These are phyloP conservation scores for Syrmaticus mikado DNA, from an alignment of 2,113 vertebrate genomes.

Conservation along the genomic window DNA sequence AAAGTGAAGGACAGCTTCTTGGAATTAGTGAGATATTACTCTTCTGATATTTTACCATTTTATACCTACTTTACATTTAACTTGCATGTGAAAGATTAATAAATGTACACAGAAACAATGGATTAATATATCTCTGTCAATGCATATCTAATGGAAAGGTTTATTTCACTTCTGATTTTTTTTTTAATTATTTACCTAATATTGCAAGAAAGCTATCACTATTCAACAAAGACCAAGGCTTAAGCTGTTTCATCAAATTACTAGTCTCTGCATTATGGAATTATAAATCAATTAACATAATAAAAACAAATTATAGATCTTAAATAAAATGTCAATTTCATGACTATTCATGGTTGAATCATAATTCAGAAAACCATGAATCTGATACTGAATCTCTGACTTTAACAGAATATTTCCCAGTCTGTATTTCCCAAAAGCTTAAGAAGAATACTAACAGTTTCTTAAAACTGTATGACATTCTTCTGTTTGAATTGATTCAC, in stretches of 20 bases:
- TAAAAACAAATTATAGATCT: not conserved
- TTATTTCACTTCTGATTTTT: not conserved
- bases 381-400: not conserved
- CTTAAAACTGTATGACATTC: not conserved
- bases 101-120: not conserved
- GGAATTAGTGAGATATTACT: not conserved
- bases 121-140: not conserved
- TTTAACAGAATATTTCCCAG: not conserved
- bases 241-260: not conserved
- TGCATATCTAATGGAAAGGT: not conserved
- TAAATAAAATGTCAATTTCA: constrained; percentile 5
- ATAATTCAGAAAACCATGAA: not conserved
- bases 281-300: constrained; percentile 16
- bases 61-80: not conserved
- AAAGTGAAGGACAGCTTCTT: not conserved
- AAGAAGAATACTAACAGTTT: not conserved
- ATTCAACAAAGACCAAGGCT: not conserved
- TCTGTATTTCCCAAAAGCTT: not conserved
- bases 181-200: not conserved
- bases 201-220: not conserved
- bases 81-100: not conserved
- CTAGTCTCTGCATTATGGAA: not conserved
- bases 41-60: not conserved
- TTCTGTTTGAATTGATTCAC: not conserved
- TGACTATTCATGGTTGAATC: not conserved